A percentile compares a stretch with the other conserved stretches of the same genome.
Evolutionary conservation across 2,113 vertebrate species (phyloP).

Genomic region (Ailuropoda melanoleuca): DNA sequence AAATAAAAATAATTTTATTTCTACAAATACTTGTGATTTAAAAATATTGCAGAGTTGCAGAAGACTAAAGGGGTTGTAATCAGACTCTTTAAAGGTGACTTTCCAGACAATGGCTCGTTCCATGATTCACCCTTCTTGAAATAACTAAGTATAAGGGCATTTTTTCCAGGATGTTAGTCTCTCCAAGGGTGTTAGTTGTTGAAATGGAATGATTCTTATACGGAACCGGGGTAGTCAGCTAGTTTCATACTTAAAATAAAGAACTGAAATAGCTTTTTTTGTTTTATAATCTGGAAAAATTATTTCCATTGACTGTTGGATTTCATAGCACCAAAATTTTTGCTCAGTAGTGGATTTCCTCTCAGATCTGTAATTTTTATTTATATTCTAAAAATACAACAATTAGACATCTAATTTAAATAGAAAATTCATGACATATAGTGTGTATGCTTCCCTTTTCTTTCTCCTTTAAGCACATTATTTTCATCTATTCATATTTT

Average conservation of each 20-base stretch:
- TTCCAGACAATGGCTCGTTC: background rate
- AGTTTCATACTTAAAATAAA: background rate
- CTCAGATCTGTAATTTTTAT: background rate
- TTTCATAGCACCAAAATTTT: background rate
- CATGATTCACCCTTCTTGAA: constrained; percentile 10
- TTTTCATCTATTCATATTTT: background rate
- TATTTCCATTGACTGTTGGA: background rate
- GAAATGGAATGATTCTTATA: constrained; percentile 10
- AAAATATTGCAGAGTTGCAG: background rate
- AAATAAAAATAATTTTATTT: constrained; percentile 30
- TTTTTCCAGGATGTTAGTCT: background rate
- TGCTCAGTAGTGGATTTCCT: background rate
- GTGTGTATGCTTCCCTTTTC: background rate
- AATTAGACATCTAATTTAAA: background rate
- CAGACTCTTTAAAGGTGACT: constrained; percentile 20
- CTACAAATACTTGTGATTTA: constrained; percentile 30
- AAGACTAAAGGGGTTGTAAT: background rate
- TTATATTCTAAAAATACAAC: background rate
- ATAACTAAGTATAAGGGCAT: background rate
- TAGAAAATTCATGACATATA: background rate
- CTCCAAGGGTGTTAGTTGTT: background rate
- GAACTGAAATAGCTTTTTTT: background rate
- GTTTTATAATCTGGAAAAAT: background rate
- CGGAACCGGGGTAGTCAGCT: background rate
- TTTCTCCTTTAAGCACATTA: background rate